Conservation (phyloP, 2,888 invertebrate genomes). For the Alviniconcha strummeri region DNA sequence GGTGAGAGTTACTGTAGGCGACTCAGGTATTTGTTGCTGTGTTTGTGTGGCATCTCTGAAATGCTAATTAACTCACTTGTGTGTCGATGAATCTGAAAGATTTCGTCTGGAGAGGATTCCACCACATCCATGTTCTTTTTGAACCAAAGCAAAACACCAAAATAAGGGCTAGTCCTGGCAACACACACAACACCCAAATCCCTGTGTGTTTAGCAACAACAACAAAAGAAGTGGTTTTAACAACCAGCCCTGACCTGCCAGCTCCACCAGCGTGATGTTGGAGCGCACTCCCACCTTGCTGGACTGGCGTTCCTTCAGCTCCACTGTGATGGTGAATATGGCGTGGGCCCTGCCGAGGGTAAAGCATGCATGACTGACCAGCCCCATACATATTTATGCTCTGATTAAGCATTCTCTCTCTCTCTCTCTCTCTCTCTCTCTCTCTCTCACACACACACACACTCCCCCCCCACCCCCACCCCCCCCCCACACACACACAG, state of each 20-base stretch:
- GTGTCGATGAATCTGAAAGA: too few relatives aligned
- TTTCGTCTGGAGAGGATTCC: too few relatives aligned
- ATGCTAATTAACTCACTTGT: too few relatives aligned
- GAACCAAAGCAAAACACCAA: too few relatives aligned
- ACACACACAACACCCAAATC: not conserved
- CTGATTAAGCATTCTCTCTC: not conserved
- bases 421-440: not conserved
- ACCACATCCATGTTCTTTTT: too few relatives aligned
- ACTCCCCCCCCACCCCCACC: too few relatives aligned
- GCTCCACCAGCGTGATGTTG: constrained; percentile 61
- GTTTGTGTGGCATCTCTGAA: too few relatives aligned
- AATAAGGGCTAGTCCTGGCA: not conserved
- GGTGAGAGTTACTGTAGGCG: too few relatives aligned
- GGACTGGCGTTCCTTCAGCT: constrained; percentile 64
- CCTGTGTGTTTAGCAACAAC: not conserved
- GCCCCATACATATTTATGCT: too few relatives aligned
- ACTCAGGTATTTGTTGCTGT: too few relatives aligned
- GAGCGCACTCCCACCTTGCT: constrained; percentile 67
- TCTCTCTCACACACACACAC: not conserved
- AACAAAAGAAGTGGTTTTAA: too few relatives aligned
- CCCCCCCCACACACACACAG: too few relatives aligned
- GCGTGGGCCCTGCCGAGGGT: constrained; percentile 58
- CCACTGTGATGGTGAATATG: constrained; percentile 62
- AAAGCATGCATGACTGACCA: not conserved
- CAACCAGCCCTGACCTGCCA: constrained; percentile 55